These are phyloP conservation scores for Hippocampus barbouri DNA, from an alignment of 2,113 vertebrate species.

Conservation along the genomic window DNA sequence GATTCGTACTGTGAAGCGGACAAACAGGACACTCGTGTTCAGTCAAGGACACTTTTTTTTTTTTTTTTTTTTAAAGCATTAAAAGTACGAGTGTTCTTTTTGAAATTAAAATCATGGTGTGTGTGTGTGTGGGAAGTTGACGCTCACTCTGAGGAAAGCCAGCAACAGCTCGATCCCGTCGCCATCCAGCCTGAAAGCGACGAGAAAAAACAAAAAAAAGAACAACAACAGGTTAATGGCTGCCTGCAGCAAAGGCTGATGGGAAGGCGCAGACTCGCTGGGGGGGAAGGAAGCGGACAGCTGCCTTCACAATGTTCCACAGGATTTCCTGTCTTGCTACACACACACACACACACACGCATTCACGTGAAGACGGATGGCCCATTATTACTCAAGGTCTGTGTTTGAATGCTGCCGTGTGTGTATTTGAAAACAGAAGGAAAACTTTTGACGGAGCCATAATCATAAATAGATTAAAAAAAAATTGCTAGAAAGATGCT, in stretches of 20 bases:
- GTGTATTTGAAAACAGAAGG: not conserved
- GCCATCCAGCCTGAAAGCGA: conserved; percentile 80
- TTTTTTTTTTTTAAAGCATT: no score
- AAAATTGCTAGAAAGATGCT: not conserved
- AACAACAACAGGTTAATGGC: conserved; percentile 28
- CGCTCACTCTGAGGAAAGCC: conserved; percentile 82
- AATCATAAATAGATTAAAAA: no score
- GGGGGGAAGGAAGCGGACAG: conserved; percentile 61
- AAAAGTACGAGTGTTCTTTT: no score
- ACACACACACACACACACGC: not conserved
- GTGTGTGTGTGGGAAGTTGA: not conserved
- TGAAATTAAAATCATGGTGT: no score
- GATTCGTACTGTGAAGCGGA: conserved; percentile 85
- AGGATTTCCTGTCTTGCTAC: conserved; percentile 67
- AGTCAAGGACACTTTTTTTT: not conserved
- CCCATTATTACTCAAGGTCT: conserved; percentile 2
- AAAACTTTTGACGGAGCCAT: no score
- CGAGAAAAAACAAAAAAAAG: conserved; percentile 17
- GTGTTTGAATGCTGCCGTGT: not conserved
- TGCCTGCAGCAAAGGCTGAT: conserved; percentile 28
- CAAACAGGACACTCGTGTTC: no score
- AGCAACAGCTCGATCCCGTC: conserved; percentile 96
- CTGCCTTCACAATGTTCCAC: conserved; percentile 57
- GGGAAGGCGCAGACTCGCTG: conserved; percentile 41
- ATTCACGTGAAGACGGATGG: conserved; percentile 1